Evolutionary conservation across 2,113 vertebrate genomes (phyloP), one percentile per base, ranked within the genome.

Genomic region (Bubo bubo): DNA sequence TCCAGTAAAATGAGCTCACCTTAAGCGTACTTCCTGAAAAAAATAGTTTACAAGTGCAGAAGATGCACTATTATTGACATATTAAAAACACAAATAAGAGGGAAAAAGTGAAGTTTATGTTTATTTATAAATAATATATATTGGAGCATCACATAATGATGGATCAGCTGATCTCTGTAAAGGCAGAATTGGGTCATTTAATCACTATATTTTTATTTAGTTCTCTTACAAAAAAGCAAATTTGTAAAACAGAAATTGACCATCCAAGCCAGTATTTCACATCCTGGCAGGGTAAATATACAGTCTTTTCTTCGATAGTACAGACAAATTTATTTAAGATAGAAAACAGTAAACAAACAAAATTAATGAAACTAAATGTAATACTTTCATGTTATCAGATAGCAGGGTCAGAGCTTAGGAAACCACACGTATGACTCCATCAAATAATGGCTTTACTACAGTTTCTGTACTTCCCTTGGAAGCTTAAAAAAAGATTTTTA

Each of bases 221-320:
- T 14, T 13, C 6, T 53, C 45, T 77, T 63, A 45, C 11, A 58
- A 22, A 55, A 80, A 90, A 43, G 7, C 41, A 49, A 1, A 23
- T 32, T 56, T 80, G 6, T 35, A 35, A 73, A 84, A 32, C 9
- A 45, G 10, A 58, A 58, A 27, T 7, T 58, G 18, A 16, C 32
- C 18, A 53, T 12, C 6, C 16, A 74, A 85, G 34, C 3, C 7
- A 70, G 4, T 60, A 21, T 68, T 84, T 71, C 32, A 34, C 1
- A 27, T 50, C 6, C 6, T 2, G 0, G 4, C 34, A 19, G 6
- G 3, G 9, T 34, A 74, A 73, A 71, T 56, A 32, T 9, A 6
- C 2, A 34, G 3, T 27, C 2, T 63, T 72, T 66, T 35, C 14
- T 72, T 56, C 62, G 4, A 47, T 10, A 58, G 23, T 26, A 45